These are phyloP conservation scores for Cichladusa arquata DNA, from an alignment of 2,113 vertebrate genomes.

Conservation along the genomic window DNA sequence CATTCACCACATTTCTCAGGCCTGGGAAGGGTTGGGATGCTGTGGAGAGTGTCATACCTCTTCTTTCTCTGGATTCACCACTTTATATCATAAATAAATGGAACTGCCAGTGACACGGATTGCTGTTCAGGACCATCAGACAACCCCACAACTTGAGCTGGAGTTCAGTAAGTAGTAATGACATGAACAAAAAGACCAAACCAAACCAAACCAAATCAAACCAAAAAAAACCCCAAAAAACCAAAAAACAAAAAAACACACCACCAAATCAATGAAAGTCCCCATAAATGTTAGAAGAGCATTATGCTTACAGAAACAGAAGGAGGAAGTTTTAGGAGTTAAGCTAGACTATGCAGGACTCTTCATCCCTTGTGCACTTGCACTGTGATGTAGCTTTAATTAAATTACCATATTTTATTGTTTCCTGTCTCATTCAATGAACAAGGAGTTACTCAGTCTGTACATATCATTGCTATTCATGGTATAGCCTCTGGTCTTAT, in stretches of 20 bases:
- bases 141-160: neutral
- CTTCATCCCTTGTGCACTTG: neutral
- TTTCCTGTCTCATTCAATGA: slow-evolving; percentile 17
- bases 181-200: too few species aligned
- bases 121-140: neutral
- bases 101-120: neutral
- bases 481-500: neutral
- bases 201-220: too few species aligned
- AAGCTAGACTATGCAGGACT: neutral
- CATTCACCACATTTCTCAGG: neutral
- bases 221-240: too few species aligned
- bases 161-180: neutral
- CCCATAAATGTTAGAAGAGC: neutral
- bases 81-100: neutral
- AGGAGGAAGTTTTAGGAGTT: neutral
- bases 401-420: slow-evolving; percentile 12
- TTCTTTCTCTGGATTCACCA: neutral
- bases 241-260: too few species aligned
- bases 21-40: neutral
- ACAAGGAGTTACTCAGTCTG: neutral
- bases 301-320: neutral
- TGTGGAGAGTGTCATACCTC: neutral
- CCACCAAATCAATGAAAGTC: neutral
- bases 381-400: neutral
- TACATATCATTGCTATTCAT: neutral